Percentiles rank a stretch among this genome's conserved stretches.
Evolutionary conservation across 2,113 vertebrate species (phyloP).

Genomic region (Dicrurus megarhynchus): DNA sequence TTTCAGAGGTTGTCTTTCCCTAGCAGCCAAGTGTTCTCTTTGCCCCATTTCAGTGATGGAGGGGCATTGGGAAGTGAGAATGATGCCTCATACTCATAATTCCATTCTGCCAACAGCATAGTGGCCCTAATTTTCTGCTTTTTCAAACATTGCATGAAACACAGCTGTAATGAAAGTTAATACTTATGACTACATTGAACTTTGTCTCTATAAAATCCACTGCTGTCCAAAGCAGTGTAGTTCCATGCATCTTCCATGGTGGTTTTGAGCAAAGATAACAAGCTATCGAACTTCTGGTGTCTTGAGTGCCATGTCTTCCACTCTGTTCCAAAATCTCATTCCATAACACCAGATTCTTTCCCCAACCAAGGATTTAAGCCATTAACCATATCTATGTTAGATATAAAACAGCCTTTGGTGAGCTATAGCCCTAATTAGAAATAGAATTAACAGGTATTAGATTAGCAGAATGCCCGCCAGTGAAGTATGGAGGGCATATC

Average conservation of each 20-base stretch:
- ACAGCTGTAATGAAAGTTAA: neutral
- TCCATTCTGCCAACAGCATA: neutral
- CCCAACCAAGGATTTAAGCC: neutral
- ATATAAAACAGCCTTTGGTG: constrained; percentile 28
- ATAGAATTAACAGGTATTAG: constrained; percentile 21
- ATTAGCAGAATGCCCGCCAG: neutral
- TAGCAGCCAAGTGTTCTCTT: neutral
- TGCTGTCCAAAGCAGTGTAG: neutral
- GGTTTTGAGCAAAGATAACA: neutral
- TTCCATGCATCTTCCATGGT: neutral
- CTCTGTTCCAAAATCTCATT: neutral
- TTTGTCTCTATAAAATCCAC: neutral
- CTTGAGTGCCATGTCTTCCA: accelerated
- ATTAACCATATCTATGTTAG: neutral
- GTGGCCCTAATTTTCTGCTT: neutral
- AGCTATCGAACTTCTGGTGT: neutral
- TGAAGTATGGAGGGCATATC: neutral
- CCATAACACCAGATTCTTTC: neutral
- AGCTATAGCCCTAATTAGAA: constrained; percentile 26
- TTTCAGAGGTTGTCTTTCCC: neutral
- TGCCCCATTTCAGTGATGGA: neutral
- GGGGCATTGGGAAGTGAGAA: neutral
- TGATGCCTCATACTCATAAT: neutral
- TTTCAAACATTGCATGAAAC: neutral
- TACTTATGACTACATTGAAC: neutral